Conservation (phyloP, 2,113 vertebrate genomes). For the Grantiella picta region DNA sequence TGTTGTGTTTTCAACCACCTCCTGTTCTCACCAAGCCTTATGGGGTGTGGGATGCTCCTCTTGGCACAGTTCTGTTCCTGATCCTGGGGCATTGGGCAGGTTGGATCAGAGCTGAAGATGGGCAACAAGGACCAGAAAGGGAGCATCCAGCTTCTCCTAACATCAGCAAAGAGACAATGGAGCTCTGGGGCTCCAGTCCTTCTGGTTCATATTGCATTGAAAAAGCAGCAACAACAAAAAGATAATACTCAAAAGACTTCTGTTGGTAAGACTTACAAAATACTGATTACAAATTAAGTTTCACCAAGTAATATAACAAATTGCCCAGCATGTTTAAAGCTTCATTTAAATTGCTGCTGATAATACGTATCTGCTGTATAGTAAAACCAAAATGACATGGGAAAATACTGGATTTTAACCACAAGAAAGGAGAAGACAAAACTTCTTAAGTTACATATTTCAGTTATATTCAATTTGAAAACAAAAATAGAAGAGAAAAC, state of each 20-base stretch:
- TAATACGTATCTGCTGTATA: background rate
- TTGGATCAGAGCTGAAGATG: rapidly evolving
- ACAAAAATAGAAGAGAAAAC: background rate
- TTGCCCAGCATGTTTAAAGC: background rate
- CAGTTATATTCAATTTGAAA: background rate
- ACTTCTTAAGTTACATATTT: background rate
- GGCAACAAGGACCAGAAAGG: background rate
- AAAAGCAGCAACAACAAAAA: background rate
- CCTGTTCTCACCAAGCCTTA: background rate
- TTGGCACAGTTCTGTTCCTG: background rate
- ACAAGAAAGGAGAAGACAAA: background rate
- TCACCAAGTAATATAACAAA: background rate
- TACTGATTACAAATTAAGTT: background rate
- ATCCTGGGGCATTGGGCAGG: background rate
- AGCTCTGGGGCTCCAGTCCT: background rate
- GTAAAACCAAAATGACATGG: background rate
- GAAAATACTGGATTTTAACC: background rate
- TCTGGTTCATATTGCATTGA: background rate
- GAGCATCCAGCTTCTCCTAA: background rate
- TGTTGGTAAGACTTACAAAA: background rate
- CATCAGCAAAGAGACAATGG: background rate
- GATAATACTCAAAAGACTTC: background rate
- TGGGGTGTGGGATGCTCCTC: background rate
- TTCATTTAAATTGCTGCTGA: background rate
- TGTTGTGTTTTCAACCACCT: background rate